A percentile compares a stretch with the other conserved stretches of the same genome.
These are phyloP conservation scores for Phyllopteryx taeniolatus DNA, from an alignment of 2,113 vertebrate genomes.

Conservation along the genomic window DNA sequence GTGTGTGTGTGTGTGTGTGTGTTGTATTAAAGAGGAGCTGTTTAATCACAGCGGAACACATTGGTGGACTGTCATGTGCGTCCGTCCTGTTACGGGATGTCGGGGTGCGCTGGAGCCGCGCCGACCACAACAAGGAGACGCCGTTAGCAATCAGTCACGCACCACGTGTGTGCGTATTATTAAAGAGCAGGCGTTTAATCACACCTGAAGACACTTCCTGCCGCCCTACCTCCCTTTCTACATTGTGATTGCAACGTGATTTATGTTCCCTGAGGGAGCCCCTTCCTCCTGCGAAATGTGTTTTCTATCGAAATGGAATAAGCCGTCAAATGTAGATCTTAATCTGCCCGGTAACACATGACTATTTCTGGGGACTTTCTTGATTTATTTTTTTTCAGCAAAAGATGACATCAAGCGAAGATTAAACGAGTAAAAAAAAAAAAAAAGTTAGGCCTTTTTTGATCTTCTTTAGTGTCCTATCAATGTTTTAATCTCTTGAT, in stretches of 20 bases:
- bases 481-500: too few relatives aligned
- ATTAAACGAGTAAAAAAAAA: too few relatives aligned
- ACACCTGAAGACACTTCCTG: not conserved
- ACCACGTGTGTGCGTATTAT: not conserved
- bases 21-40: not conserved
- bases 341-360: not conserved
- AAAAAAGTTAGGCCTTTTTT: too few relatives aligned
- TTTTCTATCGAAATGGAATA: conserved; percentile 10
- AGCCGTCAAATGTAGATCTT: conserved; percentile 3
- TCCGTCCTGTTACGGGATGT: not conserved
- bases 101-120: not conserved
- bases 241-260: conserved; percentile 12
- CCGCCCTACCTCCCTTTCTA: not conserved
- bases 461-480: too few relatives aligned
- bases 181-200: not conserved
- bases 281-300: not conserved
- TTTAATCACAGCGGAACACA: not conserved
- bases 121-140: not conserved
- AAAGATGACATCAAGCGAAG: too few relatives aligned
- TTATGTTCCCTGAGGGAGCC: conserved; percentile 1
- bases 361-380: not conserved
- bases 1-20: not conserved
- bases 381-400: too few relatives aligned
- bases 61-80: not conserved
- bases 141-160: not conserved